Base-by-base conservation (phyloP, 2,797 vertebrate species). In the Acipenser oxyrinchus region DNA sequence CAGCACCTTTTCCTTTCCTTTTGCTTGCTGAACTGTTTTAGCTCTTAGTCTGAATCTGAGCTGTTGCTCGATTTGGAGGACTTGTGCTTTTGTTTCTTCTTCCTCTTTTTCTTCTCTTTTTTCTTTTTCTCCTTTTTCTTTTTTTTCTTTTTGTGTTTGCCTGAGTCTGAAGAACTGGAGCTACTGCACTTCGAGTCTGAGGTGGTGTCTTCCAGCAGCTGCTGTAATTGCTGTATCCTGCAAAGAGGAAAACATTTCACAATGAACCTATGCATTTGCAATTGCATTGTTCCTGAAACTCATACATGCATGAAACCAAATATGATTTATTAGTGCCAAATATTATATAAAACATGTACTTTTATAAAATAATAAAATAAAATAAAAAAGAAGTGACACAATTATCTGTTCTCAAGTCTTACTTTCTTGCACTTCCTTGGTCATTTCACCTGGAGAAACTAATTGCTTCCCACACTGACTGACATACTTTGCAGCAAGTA, bases 221-320 rank as follows among this genome's bases (percentile, higher is more conserved):
- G 92, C 78, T 92, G 94, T 64, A 98, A 81, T 75, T 98, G 94
- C 80, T 94, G 87, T 80, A 99, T 98, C 86, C 95, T 99, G 74
- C 53, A 77, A 69, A 71, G 8, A 69, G 12, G 65, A 68, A 64
- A 75, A 65, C 62, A 68, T 37, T 37, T 37, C 37, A 37, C 37
- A 37, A 37, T 37, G 4, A 37, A 5, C 37, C 37, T 37, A 4
- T 37, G 5, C 37, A 37, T 37, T 37, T 37, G 37, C 0, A 18
- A 18, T 18, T 18, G 18, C 18, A 2, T 18, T 18, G 37, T 37
- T 37, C 1, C 37, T 4, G 37, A 5, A 37, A 37, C 37, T 4
- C 37, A 37, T 37, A 37, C 37, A 37, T 37, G 37, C 37, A 37
- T 37, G 37, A 37, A 37, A 37, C 37, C 37, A 37, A 37, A 37